A percentile compares a stretch with the other conserved stretches of the same genome.
Evolutionary conservation across 2,888 invertebrate genomes (phyloP).

Genomic region (Escarpia spicata): DNA sequence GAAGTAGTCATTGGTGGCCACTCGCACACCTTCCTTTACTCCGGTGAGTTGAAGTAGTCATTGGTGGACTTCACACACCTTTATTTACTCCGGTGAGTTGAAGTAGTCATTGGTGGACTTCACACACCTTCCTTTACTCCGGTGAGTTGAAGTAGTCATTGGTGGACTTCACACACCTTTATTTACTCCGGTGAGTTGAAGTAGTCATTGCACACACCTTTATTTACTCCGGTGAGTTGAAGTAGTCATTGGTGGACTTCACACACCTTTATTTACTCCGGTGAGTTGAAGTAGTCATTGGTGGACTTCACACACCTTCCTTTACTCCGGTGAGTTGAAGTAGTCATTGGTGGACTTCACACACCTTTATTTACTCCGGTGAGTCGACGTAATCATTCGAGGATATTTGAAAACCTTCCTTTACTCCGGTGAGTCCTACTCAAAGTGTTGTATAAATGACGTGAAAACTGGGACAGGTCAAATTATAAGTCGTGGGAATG

Average conservation of each 20-base stretch:
- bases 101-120: too few relatives aligned
- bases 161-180: neutral
- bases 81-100: too few relatives aligned
- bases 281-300: neutral
- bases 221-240: neutral
- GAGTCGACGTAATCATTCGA: too few relatives aligned
- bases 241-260: slow-evolving; percentile 21
- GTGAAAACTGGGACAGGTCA: neutral
- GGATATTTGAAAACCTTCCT: neutral
- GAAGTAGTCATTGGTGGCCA: too few relatives aligned
- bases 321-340: neutral
- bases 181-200: too few relatives aligned
- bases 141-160: too few relatives aligned
- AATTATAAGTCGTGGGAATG: neutral
- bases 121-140: too few relatives aligned
- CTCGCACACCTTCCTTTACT: slow-evolving; percentile 8
- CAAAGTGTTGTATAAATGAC: neutral
- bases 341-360: neutral
- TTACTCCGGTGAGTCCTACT: slow-evolving; percentile 19
- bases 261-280: neutral
- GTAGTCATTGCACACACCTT: too few relatives aligned
- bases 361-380: too few relatives aligned
- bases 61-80: neutral
- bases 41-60: neutral
- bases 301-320: slow-evolving; percentile 10